Base-by-base conservation (phyloP, 2,113 vertebrate species). In the Callipepla californica region DNA sequence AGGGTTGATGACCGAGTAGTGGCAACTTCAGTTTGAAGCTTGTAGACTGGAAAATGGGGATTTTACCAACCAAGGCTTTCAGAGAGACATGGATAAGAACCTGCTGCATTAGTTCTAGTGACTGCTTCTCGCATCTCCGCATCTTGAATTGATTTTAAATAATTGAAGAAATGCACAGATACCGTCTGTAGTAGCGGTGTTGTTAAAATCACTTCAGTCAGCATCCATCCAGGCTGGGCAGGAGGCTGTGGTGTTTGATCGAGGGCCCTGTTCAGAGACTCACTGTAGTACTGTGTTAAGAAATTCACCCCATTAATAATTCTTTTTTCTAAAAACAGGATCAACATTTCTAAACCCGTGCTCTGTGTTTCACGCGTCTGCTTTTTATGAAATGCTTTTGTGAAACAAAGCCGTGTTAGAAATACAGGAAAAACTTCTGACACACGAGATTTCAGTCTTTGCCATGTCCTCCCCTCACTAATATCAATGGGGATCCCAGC, bases 171-270 rank as follows among this genome's bases (percentile, higher is more conserved):
- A 44, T 0, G 32, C 91, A 63, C 84, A 80, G 91, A 75, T 82
- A 76, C 66, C 80, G 94, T 80, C 96, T 94, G 93, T 94, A 87
- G 90, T 61, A n/a, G 85, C 65, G 77, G 87, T 70, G 17, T 38
- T 95, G 92, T 92, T 92, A 93, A 87, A 90, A 94, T 93, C 83
- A 15, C 94, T 90, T 83, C 22, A 89, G 89, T 94, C 95, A 96
- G 97, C 95, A 97, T 96, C 93, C 94, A 96, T 85, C 69, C 92
- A 92, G 96, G 82, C 96, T 97, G 90, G 93, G 94, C 90, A 88
- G 78, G 86, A 91, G 92, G 86, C 89, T 83, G 32, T 66, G 67
- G 40, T 85, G 70, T 95, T 84, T 94, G 88, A 92, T 95, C 90
- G 88, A 94, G 88, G 74, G 66, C 84, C 40, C 66, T 80, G 63